A percentile compares a stretch with the other conserved stretches of the same genome.
Evolutionary conservation across 1,140 invertebrate species (phyloP).

Genomic region (Eubasilissa regina): DNA sequence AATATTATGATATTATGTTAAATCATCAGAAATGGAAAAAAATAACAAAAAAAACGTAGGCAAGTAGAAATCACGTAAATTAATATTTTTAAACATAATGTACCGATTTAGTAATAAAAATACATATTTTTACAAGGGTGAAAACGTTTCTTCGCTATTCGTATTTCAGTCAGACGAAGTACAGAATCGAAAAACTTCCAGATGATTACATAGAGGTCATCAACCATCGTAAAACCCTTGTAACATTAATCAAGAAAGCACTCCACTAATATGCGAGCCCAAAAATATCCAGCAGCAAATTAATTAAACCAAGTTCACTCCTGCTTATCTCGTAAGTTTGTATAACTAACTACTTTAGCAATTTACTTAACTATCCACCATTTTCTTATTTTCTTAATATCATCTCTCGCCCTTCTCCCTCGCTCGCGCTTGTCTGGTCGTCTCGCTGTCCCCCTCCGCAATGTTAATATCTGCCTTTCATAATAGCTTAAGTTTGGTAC

Average conservation of each 20-base stretch:
- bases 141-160: too few relatives aligned
- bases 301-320: slow-evolving; percentile 39
- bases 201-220: slow-evolving; percentile 13
- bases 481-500: slow-evolving; percentile 60
- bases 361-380: slow-evolving; percentile 61
- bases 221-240: slow-evolving; percentile 23
- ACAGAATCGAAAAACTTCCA: neutral
- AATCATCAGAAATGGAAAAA: too few relatives aligned
- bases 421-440: slow-evolving; percentile 20
- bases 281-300: slow-evolving; percentile 22
- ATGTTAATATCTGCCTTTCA: slow-evolving; percentile 61
- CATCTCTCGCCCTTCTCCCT: slow-evolving; percentile 49
- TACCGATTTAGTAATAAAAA: too few relatives aligned
- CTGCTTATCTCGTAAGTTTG: slow-evolving; percentile 57
- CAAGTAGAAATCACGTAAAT: too few relatives aligned
- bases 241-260: slow-evolving; percentile 33
- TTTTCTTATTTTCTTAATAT: slow-evolving; percentile 62
- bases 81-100: too few relatives aligned
- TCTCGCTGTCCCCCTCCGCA: slow-evolving; percentile 49
- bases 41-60: too few relatives aligned
- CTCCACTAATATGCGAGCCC: slow-evolving; percentile 19
- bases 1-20: too few relatives aligned
- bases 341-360: slow-evolving; percentile 60
- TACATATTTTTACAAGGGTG: too few relatives aligned
- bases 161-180: neutral